These are phyloP conservation scores for Acleris emargana DNA, from an alignment of 2,888 invertebrate genomes.

Conservation along the genomic window DNA sequence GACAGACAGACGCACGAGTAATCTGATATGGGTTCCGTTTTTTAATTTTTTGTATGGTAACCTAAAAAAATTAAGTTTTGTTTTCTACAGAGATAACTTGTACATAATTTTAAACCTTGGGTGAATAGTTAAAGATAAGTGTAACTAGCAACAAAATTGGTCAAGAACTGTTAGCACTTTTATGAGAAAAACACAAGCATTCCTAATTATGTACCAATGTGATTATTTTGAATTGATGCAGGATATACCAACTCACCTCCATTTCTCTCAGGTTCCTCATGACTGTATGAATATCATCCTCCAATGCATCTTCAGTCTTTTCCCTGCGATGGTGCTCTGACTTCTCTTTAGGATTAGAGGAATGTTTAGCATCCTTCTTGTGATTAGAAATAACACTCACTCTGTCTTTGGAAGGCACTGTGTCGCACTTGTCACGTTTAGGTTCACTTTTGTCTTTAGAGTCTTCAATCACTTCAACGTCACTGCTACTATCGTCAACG, in stretches of 20 bases:
- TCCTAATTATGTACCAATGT: too few relatives aligned
- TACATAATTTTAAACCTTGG: too few relatives aligned
- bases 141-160: too few relatives aligned
- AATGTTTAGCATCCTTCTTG: slow-evolving; percentile 40
- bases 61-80: too few relatives aligned
- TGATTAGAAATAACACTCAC: slow-evolving; percentile 50
- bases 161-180: too few relatives aligned
- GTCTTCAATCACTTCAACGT: slow-evolving; percentile 75
- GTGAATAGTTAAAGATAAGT: too few relatives aligned
- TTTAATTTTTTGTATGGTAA: too few relatives aligned
- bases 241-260: slow-evolving; percentile 57
- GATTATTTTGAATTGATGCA: too few relatives aligned
- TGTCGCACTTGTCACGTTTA: slow-evolving; percentile 54
- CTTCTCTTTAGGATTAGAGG: slow-evolving; percentile 36
- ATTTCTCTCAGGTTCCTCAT: slow-evolving; percentile 72
- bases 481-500: slow-evolving; percentile 78
- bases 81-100: too few relatives aligned
- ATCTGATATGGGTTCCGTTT: too few relatives aligned
- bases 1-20: too few relatives aligned
- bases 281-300: slow-evolving; percentile 66
- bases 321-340: slow-evolving; percentile 44
- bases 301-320: slow-evolving; percentile 55
- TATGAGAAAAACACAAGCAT: too few relatives aligned
- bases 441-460: slow-evolving; percentile 57
- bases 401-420: slow-evolving; percentile 74